Conservation (phyloP, 2,797 vertebrate genomes). For the Rhinatrema bivittatum region DNA sequence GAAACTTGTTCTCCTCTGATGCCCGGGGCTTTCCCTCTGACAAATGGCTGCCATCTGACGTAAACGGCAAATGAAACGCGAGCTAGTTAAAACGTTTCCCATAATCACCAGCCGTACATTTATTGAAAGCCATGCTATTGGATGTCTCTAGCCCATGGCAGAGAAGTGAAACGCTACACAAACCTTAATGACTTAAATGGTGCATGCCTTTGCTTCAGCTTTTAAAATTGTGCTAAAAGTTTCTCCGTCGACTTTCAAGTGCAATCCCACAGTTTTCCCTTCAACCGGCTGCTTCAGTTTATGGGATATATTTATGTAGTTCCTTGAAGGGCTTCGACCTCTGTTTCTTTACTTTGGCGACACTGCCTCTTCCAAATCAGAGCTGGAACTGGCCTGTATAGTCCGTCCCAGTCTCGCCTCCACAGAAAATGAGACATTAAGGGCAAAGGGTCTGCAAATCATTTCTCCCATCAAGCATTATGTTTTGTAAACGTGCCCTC, state of each 20-base stretch:
- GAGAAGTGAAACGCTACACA: neutral
- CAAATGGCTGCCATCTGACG: too few relatives aligned
- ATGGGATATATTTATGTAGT: neutral
- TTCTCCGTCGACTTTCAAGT: slow-evolving; percentile 25
- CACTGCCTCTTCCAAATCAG: slow-evolving; percentile 8
- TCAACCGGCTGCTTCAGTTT: neutral
- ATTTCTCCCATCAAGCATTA: slow-evolving; percentile 10
- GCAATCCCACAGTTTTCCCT: slow-evolving; percentile 19
- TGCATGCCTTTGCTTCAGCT: neutral
- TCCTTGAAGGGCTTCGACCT: slow-evolving; percentile 16
- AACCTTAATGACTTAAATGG: neutral
- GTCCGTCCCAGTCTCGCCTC: slow-evolving; percentile 1
- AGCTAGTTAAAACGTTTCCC: too few relatives aligned
- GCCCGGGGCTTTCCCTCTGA: too few relatives aligned
- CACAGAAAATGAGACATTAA: slow-evolving; percentile 18
- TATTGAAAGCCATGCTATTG: too few relatives aligned
- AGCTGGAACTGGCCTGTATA: slow-evolving; percentile 5
- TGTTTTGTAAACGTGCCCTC: slow-evolving; percentile 20
- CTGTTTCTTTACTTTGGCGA: slow-evolving; percentile 4
- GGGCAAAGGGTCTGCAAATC: neutral
- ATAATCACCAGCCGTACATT: too few relatives aligned
- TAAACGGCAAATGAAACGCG: too few relatives aligned
- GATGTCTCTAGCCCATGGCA: too few relatives aligned
- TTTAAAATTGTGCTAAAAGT: slow-evolving; percentile 21
- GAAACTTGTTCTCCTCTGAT: too few relatives aligned